Evolutionary conservation across 2,888 invertebrate genomes (phyloP), one percentile per base, ranked within the genome.

Genomic region (Scaptomyza polygonia): DNA sequence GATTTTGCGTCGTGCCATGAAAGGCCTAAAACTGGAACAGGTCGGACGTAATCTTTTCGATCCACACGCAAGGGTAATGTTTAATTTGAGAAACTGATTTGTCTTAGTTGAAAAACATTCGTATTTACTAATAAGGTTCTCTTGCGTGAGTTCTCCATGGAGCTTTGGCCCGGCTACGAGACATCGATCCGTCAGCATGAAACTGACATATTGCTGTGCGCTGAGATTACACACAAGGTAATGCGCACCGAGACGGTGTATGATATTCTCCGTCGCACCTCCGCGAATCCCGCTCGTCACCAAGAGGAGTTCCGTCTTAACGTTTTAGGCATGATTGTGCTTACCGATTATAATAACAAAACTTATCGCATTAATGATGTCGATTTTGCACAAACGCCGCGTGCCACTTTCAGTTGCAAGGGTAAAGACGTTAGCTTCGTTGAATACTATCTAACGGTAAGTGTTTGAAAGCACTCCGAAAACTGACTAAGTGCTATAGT

Each of bases 171-270:
- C 0, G 97, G 97, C 0, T 96, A 96, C 75, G 92, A 95, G 14
- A 97, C 97, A 0, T 95, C 96, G 0, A 97, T 98, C 39, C 94
- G 96, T 1, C 96, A 97, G 79, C 96, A 96, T 86, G 98, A 98
- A 89, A 91, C 92, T 0, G 92, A 94, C 2, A 93, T 98, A 14
- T 91, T 98, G 14, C 93, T 98, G 92, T 95, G 95, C 47, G 93
- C 95, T 0, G 97, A 98, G 89, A 94, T 97, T 0, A 93, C 95
- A 0, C 96, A 96, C 87, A 98, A 98, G 92, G 95, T 97, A 0
- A 94, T 98, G 92, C 93, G 97, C 0, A 93, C 94, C 16, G 96
- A 97, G 74, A 96, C 95, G 0, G 94, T 96, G 0, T 92, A 95
- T 0, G 94, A 95, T 71, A 92, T 96, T 86, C 78, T 96, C 0